Base-by-base conservation (phyloP, 2,888 invertebrate genomes). In the Phengaris arion region DNA sequence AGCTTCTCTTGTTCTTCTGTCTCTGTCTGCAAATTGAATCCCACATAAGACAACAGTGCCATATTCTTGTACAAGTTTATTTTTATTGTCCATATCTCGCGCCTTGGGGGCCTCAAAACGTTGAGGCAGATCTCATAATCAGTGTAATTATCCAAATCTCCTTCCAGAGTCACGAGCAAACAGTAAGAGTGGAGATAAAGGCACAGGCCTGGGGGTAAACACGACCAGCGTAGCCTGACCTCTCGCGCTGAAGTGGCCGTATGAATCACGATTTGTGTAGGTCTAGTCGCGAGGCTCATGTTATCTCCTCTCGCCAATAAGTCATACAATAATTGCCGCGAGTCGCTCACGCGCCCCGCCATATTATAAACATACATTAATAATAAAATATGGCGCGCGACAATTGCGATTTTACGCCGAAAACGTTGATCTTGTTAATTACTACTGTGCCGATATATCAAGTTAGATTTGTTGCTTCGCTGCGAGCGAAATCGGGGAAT, bases 241-340 rank as follows among this genome's bases (percentile, higher is more conserved):
- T 81, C 74, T 80, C 78, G 78, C 78, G 79, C 77, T 51, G 22
- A 75, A 57, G 45, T 68, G 75, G 73, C 68, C 46, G 55, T 48
- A 76, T 45, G 51, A 74, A 51, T 74, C 74, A 48, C 59, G 74
- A 80, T 89, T 64, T 87, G 88, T 81, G 73, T 6, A 74, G 83
- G 74, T 79, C 77, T 86, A 88, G 92, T 83, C 82, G 85, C 81
- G 82, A 83, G 81, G 87, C 87, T 90, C 90, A 90, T 90, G 92
- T 91, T 93, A 93, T 93, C 93, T 90, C 86, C 85, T 85, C 87
- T 86, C 88, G 88, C 88, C 92, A 93, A 93, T 93, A 93, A 93
- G 92, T 93, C 92, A 92, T 88, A 88, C 92, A 89, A 91, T 93
- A 93, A 93, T 93, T 93, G 91, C 93, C 87, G 89, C 89, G 87